These are phyloP conservation scores for Diuraphis noxia DNA, from an alignment of 1,140 invertebrate species.

Conservation along the genomic window DNA sequence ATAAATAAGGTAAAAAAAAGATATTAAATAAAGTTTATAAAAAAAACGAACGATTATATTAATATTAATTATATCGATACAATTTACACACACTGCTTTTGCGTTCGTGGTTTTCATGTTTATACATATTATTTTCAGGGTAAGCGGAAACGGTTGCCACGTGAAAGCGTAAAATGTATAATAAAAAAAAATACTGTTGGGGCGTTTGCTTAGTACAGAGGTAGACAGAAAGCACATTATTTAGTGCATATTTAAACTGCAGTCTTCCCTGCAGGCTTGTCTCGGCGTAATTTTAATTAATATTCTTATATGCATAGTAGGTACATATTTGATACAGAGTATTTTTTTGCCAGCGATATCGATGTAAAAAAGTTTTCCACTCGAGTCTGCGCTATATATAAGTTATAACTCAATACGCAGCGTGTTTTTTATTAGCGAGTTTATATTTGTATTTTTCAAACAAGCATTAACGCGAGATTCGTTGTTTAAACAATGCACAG, in stretches of 20 bases:
- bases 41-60: background rate
- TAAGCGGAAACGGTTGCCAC: background rate
- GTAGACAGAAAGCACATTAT: background rate
- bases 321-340: background rate
- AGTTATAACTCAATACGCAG: background rate
- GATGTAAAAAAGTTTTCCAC: background rate
- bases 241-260: background rate
- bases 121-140: background rate
- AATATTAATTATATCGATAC: background rate
- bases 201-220: background rate
- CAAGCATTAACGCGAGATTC: background rate
- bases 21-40: background rate
- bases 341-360: background rate
- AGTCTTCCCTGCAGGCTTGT: background rate
- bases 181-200: background rate
- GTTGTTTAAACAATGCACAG: background rate
- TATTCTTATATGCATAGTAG: background rate
- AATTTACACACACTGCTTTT: no score
- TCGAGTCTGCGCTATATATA: background rate
- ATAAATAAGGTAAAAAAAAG: background rate
- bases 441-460: conserved; percentile 12
- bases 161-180: background rate
- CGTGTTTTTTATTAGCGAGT: background rate
- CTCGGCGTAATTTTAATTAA: background rate
- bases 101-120: background rate